A percentile compares a stretch with the other conserved stretches of the same genome.
Conservation (phyloP, 2,888 invertebrate genomes). For the Eretmocerus hayati region DNA sequence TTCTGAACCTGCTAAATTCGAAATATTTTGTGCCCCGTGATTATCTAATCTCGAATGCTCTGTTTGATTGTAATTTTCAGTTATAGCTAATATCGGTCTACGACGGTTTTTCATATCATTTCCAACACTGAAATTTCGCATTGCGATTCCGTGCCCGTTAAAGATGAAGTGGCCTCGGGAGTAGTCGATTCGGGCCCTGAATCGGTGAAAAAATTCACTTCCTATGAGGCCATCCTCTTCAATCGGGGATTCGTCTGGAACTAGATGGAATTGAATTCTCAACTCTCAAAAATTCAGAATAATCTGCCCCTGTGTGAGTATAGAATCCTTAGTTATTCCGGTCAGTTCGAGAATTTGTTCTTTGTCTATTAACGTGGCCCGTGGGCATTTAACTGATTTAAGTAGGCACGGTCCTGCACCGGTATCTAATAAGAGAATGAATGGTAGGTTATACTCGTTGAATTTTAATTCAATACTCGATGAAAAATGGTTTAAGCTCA, state of each 20-base stretch:
- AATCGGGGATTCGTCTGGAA: not conserved
- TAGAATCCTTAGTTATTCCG: not conserved
- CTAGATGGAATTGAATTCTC: not conserved
- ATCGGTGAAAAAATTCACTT: not conserved
- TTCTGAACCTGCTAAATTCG: no score
- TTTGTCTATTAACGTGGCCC: not conserved
- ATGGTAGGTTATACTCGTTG: no score
- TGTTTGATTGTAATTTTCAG: no score
- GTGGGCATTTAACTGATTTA: not conserved
- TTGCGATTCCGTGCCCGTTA: no score
- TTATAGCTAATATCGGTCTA: no score
- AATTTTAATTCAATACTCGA: not conserved
- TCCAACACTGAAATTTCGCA: no score
- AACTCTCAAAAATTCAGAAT: not conserved
- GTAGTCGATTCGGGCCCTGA: not conserved
- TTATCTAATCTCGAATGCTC: no score
- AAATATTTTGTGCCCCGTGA: no score
- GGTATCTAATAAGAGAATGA: not conserved
- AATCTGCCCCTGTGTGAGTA: not conserved
- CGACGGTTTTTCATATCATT: no score
- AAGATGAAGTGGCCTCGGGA: no score
- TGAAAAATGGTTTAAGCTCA: no score
- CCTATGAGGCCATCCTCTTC: not conserved
- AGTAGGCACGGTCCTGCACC: not conserved
- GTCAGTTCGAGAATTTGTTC: not conserved